Evolutionary conservation across 2,113 vertebrate genomes (phyloP).

Genomic region (Cyprinus carpio): DNA sequence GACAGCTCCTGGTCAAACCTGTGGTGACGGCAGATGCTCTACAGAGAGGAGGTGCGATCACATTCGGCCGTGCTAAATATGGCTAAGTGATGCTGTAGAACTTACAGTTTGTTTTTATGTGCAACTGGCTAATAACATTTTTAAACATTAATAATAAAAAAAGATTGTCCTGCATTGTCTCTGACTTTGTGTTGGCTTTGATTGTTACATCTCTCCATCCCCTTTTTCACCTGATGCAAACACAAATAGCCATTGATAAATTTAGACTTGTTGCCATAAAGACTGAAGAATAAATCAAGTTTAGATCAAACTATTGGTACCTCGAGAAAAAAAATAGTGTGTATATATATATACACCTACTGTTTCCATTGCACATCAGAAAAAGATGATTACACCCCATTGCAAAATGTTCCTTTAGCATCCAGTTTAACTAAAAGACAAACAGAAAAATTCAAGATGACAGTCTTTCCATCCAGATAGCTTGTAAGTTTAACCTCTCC

Average conservation of each 20-base stretch:
- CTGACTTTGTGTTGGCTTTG: background rate
- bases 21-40: constrained; percentile 35
- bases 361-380: background rate
- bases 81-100: background rate
- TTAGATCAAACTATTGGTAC: constrained; percentile 5
- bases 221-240: constrained; percentile 29
- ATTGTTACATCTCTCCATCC: constrained; percentile 8
- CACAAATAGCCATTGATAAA: constrained; percentile 13
- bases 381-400: background rate
- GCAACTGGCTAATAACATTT: background rate
- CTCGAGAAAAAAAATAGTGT: background rate
- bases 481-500: background rate
- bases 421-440: background rate
- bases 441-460: background rate
- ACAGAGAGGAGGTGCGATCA: constrained; percentile 31
- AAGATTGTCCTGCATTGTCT: background rate
- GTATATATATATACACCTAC: too few relatives aligned
- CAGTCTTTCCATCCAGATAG: background rate
- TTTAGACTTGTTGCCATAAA: constrained; percentile 17
- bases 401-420: background rate
- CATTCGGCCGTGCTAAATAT: constrained; percentile 1
- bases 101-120: background rate
- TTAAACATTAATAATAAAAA: background rate
- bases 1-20: constrained; percentile 40
- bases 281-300: background rate